phyloP scores from a whole-genome alignment of 2,797 vertebrate species.

The Poeciliopsis gracilis region DNA sequence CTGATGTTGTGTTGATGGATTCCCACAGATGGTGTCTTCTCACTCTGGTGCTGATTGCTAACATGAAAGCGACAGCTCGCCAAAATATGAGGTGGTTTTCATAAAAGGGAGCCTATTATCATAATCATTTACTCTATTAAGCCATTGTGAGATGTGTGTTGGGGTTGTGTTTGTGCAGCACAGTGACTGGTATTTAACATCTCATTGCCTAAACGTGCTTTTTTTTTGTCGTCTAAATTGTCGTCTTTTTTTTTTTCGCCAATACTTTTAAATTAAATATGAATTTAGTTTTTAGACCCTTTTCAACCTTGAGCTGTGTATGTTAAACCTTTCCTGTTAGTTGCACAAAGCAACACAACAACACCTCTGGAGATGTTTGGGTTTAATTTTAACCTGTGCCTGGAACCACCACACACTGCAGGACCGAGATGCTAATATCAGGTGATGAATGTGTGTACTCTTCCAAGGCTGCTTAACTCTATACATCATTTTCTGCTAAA shows the following conservation, averaged over 20 bases:
- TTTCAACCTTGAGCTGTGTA: slow-evolving; percentile 16
- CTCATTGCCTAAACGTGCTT: slow-evolving; percentile 8
- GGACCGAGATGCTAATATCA: slow-evolving; percentile 68
- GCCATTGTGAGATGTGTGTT: slow-evolving; percentile 7
- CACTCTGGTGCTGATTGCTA: slow-evolving; percentile 63
- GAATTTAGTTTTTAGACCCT: slow-evolving; percentile 6
- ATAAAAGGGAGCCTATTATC: slow-evolving; percentile 59
- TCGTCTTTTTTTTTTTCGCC: not conserved
- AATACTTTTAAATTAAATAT: slow-evolving; percentile 19
- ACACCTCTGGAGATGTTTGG: not conserved
- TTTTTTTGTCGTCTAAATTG: not conserved
- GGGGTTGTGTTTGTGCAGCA: not conserved
- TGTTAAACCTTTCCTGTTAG: slow-evolving; percentile 17
- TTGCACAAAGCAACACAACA: slow-evolving; percentile 28
- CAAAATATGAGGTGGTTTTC: slow-evolving; percentile 49
- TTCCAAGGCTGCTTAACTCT: slow-evolving; percentile 70
- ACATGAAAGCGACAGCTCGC: slow-evolving; percentile 67
- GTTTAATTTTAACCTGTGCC: not conserved
- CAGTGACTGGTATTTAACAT: slow-evolving; percentile 20
- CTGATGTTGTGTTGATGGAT: slow-evolving; percentile 70
- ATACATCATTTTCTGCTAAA: slow-evolving; percentile 75
- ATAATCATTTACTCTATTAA: slow-evolving; percentile 44
- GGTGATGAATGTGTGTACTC: slow-evolving; percentile 71
- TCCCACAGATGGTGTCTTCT: slow-evolving; percentile 71
- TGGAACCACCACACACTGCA: slow-evolving; percentile 18